Percentiles rank a stretch among this genome's conserved stretches.
Evolutionary conservation across 2,113 vertebrate genomes (phyloP).

Genomic region (Phyllopteryx taeniolatus): DNA sequence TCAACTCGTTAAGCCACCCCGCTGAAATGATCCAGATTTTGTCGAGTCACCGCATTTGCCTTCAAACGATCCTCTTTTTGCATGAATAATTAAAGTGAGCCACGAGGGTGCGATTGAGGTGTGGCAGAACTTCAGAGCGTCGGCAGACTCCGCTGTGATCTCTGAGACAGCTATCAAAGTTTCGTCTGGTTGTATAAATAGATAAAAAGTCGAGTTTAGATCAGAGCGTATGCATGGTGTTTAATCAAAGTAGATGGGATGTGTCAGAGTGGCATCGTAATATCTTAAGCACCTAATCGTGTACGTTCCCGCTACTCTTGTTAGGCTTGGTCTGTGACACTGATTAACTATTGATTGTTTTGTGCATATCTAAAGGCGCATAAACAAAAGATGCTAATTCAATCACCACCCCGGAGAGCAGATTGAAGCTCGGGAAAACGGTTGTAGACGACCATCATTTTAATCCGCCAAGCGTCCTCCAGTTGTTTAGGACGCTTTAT

Average conservation of each 20-base stretch:
- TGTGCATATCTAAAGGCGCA: conserved; percentile 19
- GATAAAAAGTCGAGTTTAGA: conserved; percentile 37
- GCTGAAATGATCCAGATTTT: conserved; percentile 11
- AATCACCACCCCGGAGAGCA: conserved; percentile 32
- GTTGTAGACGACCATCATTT: conserved; percentile 15
- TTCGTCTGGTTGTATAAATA: conserved; percentile 40
- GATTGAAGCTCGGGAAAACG: conserved; percentile 33
- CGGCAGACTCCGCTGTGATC: conserved; percentile 43
- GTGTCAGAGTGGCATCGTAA: conserved; percentile 4
- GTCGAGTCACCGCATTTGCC: conserved; percentile 58
- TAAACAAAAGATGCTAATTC: conserved; percentile 32
- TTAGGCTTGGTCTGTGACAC: not conserved
- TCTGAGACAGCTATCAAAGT: conserved; percentile 51
- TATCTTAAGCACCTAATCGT: conserved; percentile 3
- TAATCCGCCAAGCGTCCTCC: not conserved
- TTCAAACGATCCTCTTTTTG: conserved; percentile 30
- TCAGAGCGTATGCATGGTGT: conserved; percentile 19
- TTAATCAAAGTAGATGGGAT: conserved; percentile 20
- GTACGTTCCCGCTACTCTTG: not conserved
- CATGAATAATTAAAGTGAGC: conserved; percentile 59
- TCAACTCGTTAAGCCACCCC: conserved; percentile 24
- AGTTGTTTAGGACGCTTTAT: not conserved
- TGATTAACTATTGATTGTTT: conserved; percentile 7
- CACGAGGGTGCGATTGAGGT: conserved; percentile 32
- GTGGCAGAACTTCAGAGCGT: conserved; percentile 44